These are phyloP conservation scores for Pelmatolapia mariae DNA, from an alignment of 2,113 vertebrate species.

Conservation along the genomic window DNA sequence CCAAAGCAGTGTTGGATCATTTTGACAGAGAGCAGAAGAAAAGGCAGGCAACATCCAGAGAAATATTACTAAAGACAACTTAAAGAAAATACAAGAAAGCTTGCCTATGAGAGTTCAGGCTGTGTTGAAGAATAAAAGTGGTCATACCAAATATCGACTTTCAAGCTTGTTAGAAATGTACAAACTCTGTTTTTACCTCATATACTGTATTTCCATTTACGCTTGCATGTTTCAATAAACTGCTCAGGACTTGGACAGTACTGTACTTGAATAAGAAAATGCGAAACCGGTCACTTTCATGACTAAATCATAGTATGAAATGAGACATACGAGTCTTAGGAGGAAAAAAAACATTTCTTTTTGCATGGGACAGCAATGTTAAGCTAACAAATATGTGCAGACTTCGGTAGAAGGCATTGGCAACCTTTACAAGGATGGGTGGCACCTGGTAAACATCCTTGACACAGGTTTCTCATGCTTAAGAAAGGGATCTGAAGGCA, in stretches of 20 bases:
- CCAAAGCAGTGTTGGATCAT: neutral
- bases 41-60: neutral
- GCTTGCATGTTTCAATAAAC: neutral
- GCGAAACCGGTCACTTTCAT: neutral
- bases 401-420: constrained; percentile 23
- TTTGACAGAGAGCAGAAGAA: neutral
- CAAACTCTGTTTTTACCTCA: neutral
- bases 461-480: constrained; percentile 66
- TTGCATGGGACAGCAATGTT: neutral
- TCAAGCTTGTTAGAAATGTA: neutral
- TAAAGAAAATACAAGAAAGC: neutral
- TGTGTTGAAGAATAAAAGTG: neutral
- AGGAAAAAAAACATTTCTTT: neutral
- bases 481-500: constrained; percentile 51
- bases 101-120: neutral
- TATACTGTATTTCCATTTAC: neutral
- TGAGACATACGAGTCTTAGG: neutral
- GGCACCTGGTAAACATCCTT: constrained; percentile 53
- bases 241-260: neutral
- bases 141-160: neutral
- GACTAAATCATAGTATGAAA: neutral
- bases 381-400: constrained; percentile 18
- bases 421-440: constrained; percentile 33
- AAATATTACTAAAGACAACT: neutral
- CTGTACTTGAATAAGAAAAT: neutral